Conservation (phyloP, 2,888 invertebrate species). For the Drosophila longiperda region DNA sequence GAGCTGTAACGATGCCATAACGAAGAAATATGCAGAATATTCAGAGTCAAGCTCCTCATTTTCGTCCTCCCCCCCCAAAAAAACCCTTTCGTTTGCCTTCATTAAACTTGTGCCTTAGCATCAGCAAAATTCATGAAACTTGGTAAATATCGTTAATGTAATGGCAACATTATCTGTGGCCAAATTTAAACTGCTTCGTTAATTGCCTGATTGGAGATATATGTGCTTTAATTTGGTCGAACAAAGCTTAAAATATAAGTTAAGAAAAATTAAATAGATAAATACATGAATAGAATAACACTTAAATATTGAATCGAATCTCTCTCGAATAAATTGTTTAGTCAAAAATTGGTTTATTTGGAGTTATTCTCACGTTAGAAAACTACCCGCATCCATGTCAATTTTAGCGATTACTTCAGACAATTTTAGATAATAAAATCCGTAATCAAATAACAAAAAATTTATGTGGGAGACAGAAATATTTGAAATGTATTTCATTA, state of each 20-base stretch:
- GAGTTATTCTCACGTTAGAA: neutral
- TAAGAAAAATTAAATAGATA: neutral
- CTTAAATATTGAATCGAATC: neutral
- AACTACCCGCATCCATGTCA: neutral
- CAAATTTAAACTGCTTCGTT: neutral
- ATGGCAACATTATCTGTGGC: slow-evolving; percentile 64
- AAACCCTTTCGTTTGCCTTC: slow-evolving; percentile 53
- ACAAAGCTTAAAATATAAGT: slow-evolving; percentile 19
- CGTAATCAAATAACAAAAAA: neutral
- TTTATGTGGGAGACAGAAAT: neutral
- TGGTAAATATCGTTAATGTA: slow-evolving; percentile 74
- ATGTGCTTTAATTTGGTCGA: neutral
- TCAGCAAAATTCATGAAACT: slow-evolving; percentile 72
- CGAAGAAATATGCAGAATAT: slow-evolving; percentile 67
- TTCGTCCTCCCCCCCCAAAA: neutral
- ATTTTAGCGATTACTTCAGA: neutral
- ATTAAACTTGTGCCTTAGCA: slow-evolving; percentile 64
- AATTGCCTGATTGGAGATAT: slow-evolving; percentile 6
- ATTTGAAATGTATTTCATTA: neutral
- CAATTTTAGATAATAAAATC: neutral
- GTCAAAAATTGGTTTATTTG: neutral
- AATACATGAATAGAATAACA: neutral
- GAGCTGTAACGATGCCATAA: slow-evolving; percentile 30
- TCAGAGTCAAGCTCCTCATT: neutral
- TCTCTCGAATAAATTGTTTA: neutral